phyloP scores from a whole-genome alignment of 2,113 vertebrate species.

The Halichoerus grypus region DNA sequence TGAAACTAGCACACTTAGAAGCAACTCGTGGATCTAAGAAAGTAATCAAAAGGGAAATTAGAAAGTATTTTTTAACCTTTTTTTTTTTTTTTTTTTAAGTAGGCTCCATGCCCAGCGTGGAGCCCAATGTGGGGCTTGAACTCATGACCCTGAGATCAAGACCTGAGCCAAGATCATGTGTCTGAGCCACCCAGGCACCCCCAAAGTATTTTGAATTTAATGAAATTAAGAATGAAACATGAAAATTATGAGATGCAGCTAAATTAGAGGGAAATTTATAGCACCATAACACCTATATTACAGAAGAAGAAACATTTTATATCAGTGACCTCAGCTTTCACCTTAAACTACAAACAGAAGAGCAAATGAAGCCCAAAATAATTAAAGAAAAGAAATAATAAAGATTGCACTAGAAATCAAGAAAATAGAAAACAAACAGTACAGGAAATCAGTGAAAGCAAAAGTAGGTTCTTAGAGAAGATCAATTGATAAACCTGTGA shows the following conservation, averaged over 20 bases:
- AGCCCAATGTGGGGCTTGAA: too few species aligned
- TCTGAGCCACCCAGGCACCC: too few species aligned
- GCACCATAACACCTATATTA: neutral
- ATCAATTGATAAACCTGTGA: neutral
- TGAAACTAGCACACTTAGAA: neutral
- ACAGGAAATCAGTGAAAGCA: neutral
- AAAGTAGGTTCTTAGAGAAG: neutral
- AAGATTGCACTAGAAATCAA: neutral
- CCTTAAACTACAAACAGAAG: conserved; percentile 34
- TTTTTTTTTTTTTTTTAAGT: too few species aligned
- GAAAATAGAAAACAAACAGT: neutral
- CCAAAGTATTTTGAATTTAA: neutral
- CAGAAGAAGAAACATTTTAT: neutral
- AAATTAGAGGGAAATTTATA: neutral
- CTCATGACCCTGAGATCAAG: too few species aligned
- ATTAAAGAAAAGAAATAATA: conserved; percentile 23
- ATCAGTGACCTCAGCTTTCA: neutral
- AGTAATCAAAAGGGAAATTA: conserved; percentile 14
- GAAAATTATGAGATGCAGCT: neutral
- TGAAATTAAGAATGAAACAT: neutral
- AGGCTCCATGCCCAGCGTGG: too few species aligned
- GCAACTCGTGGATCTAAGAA: neutral
- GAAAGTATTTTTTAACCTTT: neutral
- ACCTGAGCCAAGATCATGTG: too few species aligned
- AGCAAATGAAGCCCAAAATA: neutral